Conservation (phyloP, 1,140 invertebrate genomes). For the Amyelois transitella region DNA sequence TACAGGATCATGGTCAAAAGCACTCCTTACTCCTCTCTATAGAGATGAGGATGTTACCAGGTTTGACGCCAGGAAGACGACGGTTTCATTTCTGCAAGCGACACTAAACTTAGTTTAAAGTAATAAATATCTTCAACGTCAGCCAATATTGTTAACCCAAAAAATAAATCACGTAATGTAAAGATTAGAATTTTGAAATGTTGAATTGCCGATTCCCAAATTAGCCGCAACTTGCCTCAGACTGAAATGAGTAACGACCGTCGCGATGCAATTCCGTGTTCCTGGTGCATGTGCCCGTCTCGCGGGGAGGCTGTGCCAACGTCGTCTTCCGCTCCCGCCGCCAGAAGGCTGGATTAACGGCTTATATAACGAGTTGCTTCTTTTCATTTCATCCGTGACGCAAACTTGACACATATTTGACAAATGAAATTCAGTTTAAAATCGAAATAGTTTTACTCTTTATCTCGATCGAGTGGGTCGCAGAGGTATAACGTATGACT, state of each 20-base stretch:
- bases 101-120: background rate
- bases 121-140: background rate
- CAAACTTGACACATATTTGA: no score
- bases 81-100: no score
- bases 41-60: no score
- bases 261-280: slow-evolving; percentile 60
- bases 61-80: no score
- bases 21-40: no score
- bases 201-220: background rate
- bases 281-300: slow-evolving; percentile 37
- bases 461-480: no score
- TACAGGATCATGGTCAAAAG: no score
- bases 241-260: slow-evolving; percentile 54
- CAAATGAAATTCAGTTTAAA: no score
- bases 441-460: no score
- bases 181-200: background rate
- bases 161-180: no score
- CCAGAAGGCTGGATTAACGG: background rate
- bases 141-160: background rate
- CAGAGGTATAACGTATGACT: no score
- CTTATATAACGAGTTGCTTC: background rate
- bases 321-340: slow-evolving; percentile 44
- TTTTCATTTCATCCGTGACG: background rate
- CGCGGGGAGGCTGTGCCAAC: slow-evolving; percentile 50
- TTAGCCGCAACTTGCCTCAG: slow-evolving; percentile 33